Evolutionary conservation across 2,797 vertebrate species (phyloP).

Genomic region (Oryzias dopingdopingensis): DNA sequence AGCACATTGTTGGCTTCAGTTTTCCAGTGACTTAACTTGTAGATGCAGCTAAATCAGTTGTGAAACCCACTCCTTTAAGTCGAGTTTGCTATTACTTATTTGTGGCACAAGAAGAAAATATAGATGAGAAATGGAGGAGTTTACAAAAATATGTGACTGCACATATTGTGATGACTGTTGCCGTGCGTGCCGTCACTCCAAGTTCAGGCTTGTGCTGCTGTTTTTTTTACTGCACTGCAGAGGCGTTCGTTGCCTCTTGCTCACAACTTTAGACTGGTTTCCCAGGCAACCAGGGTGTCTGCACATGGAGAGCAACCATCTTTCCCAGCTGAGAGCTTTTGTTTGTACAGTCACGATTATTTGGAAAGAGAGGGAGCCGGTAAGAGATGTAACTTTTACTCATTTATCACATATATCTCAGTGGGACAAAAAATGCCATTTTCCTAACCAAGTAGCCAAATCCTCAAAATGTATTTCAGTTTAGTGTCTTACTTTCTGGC

Average conservation of each 20-base stretch:
- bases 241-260: conserved; percentile 71
- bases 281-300: conserved; percentile 82
- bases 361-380: conserved; percentile 48
- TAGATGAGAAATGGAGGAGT: conserved; percentile 10
- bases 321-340: conserved; percentile 79
- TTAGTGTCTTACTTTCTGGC: conserved; percentile 6
- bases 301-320: conserved; percentile 80
- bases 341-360: conserved; percentile 80
- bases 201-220: conserved; percentile 66
- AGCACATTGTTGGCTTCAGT: conserved; percentile 19
- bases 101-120: conserved; percentile 22
- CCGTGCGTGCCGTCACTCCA: conserved; percentile 58
- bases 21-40: conserved; percentile 63
- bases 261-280: conserved; percentile 81
- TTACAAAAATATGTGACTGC: conserved; percentile 27
- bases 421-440: conserved; percentile 40
- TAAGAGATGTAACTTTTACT: conserved; percentile 37
- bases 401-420: conserved; percentile 54
- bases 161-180: conserved; percentile 52
- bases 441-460: conserved; percentile 41
- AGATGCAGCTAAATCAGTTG: conserved; percentile 36
- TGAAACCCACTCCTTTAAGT: conserved; percentile 32
- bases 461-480: conserved; percentile 29
- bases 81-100: conserved; percentile 28
- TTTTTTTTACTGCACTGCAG: conserved; percentile 82